Conservation (phyloP, 92 coral and sea anemone species). For the Zoanthus gigantus region DNA sequence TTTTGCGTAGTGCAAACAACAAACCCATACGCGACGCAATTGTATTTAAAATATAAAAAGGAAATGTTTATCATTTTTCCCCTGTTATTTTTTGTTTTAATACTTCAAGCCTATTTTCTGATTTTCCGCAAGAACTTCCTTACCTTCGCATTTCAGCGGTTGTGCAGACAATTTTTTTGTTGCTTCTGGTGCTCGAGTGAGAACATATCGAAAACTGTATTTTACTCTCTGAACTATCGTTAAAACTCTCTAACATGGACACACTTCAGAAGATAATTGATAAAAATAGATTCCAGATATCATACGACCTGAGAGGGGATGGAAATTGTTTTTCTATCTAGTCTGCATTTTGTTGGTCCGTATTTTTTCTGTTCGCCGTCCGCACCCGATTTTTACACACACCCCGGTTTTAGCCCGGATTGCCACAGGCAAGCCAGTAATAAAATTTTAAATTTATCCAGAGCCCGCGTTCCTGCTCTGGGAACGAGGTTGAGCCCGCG, state of each 20-base stretch:
- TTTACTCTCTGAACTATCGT: constrained; percentile 16
- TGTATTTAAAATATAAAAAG: background rate
- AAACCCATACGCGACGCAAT: constrained; percentile 6
- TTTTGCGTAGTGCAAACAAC: background rate
- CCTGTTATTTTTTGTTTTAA: background rate
- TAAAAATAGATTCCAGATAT: constrained; percentile 3
- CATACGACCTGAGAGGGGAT: constrained; percentile 10
- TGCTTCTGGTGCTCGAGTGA: constrained; percentile 19
- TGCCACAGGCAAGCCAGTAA: too few relatives aligned
- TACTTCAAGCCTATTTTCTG: background rate
- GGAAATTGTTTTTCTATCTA: background rate
- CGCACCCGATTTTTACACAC: too few relatives aligned
- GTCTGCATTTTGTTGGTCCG: too few relatives aligned
- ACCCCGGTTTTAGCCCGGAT: too few relatives aligned
- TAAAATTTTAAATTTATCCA: too few relatives aligned
- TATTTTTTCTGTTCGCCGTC: too few relatives aligned
- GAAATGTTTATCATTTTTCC: background rate
- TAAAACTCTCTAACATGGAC: constrained; percentile 12
- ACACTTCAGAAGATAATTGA: constrained; percentile 4
- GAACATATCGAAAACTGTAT: constrained; percentile 14
- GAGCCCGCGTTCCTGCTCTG: too few relatives aligned
- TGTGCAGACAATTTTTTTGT: background rate
- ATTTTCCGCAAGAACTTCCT: constrained; percentile 16
- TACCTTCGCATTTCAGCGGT: constrained; percentile 11
- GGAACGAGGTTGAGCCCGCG: constrained; percentile 54